Evolutionary conservation across 1,140 invertebrate species (phyloP), one percentile per base, ranked within the genome.

Genomic region (Drosophila orosa): DNA sequence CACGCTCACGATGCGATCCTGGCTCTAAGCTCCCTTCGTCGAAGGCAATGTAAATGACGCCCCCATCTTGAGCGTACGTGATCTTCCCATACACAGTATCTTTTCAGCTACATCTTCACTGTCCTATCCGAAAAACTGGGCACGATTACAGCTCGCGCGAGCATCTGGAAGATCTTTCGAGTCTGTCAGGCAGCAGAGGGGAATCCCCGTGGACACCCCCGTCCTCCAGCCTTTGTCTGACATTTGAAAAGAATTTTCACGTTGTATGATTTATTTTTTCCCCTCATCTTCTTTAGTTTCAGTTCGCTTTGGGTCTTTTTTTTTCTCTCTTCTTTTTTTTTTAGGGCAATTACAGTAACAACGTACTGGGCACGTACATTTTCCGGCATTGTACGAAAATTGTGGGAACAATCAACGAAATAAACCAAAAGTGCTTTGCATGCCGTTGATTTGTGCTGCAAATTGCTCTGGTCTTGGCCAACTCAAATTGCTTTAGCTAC

Each of bases 231-330:
- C 71, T 72, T 63, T 68, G 59, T 71, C 54, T 82, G 82, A 60
- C 83, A 87, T 86, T 86, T 86, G 83, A 86, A 86, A 84, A 86
- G 83, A 86, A 86, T 86, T 86, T 86, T 80, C 84, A 83, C 83
- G 72, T 83, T 83, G 72, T 82, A 63, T 57, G 61, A 77, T 61
- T 76, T 65, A 63, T 74, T 76, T 56, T 67, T 55, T 47, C 29
- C 33, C 24, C 40, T 58, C 66, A 52, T 60, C 67, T 58, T 74
- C 54, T 65, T 81, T 63, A 40, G 39, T 60, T 39, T 68, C 61
- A 52, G 60, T 68, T 33, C 60, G 55, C 50, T 62, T 59, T 61
- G 59, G 50, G 55, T 45, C 37, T 48, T 40, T 48, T 57, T 42
- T 44, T 45, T 13, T 65, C 40, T n/a, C 10, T 62, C 35, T 25